Evolutionary conservation across 2,888 invertebrate genomes (phyloP).

Genomic region (Noctua pronuba): DNA sequence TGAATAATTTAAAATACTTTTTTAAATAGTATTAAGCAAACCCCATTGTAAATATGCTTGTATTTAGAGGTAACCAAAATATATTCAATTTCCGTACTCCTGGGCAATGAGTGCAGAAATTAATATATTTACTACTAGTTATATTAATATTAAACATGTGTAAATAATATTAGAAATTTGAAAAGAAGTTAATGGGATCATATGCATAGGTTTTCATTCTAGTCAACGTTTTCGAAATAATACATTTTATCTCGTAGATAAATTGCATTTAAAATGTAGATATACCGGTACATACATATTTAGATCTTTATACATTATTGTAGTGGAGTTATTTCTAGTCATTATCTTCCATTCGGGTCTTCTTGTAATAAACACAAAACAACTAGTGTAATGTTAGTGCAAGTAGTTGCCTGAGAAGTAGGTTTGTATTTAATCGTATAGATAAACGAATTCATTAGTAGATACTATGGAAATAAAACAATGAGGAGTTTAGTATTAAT

Average conservation of each 20-base stretch:
- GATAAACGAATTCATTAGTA: not conserved
- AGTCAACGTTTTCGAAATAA: slow-evolving; percentile 40
- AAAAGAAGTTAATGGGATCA: slow-evolving; percentile 66
- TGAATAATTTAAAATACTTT: slow-evolving; percentile 17
- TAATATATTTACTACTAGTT: slow-evolving; percentile 47
- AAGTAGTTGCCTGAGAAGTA: slow-evolving; percentile 31
- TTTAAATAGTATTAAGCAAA: slow-evolving; percentile 68
- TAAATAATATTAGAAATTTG: slow-evolving; percentile 54
- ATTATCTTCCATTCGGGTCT: slow-evolving; percentile 18
- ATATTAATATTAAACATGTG: slow-evolving; percentile 28
- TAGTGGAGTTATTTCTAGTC: not conserved
- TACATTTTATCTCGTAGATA: slow-evolving; percentile 33
- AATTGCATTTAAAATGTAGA: slow-evolving; percentile 30
- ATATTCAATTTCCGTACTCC: slow-evolving; percentile 82
- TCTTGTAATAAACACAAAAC: slow-evolving; percentile 10
- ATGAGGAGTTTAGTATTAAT: slow-evolving; percentile 7
- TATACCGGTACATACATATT: slow-evolving; percentile 7
- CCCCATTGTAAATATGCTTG: slow-evolving; percentile 70
- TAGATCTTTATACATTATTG: slow-evolving; percentile 20
- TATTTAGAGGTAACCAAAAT: slow-evolving; percentile 48
- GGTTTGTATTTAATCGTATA: slow-evolving; percentile 20
- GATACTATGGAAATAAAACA: slow-evolving; percentile 1
- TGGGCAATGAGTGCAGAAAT: slow-evolving; percentile 88
- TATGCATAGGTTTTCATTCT: slow-evolving; percentile 54
- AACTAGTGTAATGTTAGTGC: slow-evolving; percentile 2